Percentiles rank a stretch among this genome's conserved stretches.
Evolutionary conservation across 2,113 vertebrate species (phyloP).

Genomic region (Sitta europaea): DNA sequence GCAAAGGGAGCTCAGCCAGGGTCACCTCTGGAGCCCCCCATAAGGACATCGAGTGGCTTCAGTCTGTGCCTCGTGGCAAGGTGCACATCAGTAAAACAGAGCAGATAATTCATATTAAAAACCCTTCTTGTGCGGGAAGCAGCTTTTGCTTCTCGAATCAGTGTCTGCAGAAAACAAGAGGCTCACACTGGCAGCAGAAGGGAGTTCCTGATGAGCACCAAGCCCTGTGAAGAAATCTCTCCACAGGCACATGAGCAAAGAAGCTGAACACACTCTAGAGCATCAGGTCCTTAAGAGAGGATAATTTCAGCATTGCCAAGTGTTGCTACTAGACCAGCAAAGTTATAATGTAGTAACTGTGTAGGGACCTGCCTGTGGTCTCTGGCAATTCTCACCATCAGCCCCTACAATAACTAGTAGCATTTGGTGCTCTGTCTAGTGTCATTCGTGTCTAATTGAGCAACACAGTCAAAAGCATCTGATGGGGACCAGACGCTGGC

Average conservation of each 20-base stretch:
- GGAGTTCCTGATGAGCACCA: not conserved
- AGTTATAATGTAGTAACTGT: constrained; percentile 60
- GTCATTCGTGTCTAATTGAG: constrained; percentile 78
- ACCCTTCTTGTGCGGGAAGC: not conserved
- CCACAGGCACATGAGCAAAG: not conserved
- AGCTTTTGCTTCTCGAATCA: not conserved
- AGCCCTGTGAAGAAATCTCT: not conserved
- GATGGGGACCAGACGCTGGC: constrained; percentile 77
- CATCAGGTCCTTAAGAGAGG: constrained; percentile 10
- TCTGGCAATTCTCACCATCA: constrained; percentile 81
- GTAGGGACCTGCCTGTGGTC: constrained; percentile 35
- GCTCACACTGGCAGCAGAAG: not conserved
- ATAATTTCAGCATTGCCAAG: constrained; percentile 51
- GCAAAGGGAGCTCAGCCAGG: not conserved
- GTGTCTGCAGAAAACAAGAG: not conserved
- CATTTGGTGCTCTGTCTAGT: constrained; percentile 73
- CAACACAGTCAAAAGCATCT: constrained; percentile 81
- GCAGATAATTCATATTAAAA: not conserved
- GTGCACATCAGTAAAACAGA: not conserved
- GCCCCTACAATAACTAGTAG: constrained; percentile 79
- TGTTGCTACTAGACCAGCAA: constrained; percentile 54
- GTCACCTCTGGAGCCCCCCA: fast-evolving
- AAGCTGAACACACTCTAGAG: not conserved
- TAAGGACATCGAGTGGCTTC: not conserved
- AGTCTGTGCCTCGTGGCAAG: not conserved